Conservation (phyloP, 2,113 vertebrate genomes). For the Bolborhynchus lineola region DNA sequence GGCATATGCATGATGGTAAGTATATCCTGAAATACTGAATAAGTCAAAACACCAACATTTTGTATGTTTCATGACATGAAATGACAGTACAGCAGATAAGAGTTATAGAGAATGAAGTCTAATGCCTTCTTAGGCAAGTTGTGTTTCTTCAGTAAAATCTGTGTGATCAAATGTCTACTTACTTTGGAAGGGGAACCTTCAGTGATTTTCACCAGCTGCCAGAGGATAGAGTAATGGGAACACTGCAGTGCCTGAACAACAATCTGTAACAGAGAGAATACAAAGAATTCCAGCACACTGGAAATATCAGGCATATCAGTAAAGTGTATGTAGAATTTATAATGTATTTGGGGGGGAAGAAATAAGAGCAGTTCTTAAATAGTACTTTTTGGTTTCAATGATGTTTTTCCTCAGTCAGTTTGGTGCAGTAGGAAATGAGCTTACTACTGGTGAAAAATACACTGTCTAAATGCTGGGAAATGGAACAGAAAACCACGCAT, state of each 20-base stretch:
- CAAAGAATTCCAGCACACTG: background rate
- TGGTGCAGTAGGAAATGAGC: background rate
- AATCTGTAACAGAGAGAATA: constrained; percentile 80
- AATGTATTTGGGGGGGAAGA: background rate
- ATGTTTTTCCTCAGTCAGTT: background rate
- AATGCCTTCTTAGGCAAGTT: background rate
- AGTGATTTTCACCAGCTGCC: constrained; percentile 98
- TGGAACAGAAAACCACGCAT: background rate
- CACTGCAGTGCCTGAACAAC: constrained; percentile 98
- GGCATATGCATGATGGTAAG: background rate
- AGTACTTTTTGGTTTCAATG: background rate
- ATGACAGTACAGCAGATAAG: background rate
- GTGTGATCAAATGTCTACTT: constrained; percentile 56
- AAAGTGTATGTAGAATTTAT: background rate
- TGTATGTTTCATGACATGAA: background rate
- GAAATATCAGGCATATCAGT: background rate
- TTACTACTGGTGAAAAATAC: background rate
- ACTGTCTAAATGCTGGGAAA: background rate
- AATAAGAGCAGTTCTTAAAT: background rate
- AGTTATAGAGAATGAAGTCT: background rate
- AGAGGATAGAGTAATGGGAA: constrained; percentile 98
- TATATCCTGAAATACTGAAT: background rate
- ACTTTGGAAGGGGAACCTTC: constrained; percentile 97
- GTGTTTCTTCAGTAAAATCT: background rate
- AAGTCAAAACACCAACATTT: background rate